A percentile compares a stretch with the other conserved stretches of the same genome.
phyloP scores from a whole-genome alignment of 2,888 invertebrate species.

The Lasioglossum figueresi region DNA sequence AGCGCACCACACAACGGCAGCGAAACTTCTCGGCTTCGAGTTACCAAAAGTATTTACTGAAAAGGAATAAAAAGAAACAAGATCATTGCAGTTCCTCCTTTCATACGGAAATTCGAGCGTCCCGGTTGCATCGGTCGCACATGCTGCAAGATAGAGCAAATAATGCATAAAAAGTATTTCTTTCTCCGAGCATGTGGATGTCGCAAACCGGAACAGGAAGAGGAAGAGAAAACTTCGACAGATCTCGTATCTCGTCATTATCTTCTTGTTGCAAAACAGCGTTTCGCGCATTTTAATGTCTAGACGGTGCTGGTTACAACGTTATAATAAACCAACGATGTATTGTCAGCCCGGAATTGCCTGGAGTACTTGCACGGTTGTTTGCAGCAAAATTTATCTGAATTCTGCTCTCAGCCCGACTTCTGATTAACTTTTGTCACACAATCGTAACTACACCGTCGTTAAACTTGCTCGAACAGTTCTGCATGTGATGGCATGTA shows the following conservation, averaged over 20 bases:
- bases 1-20: background rate
- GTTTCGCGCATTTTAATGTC: slow-evolving; percentile 45
- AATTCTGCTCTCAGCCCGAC: slow-evolving; percentile 42
- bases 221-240: slow-evolving; percentile 23
- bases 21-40: background rate
- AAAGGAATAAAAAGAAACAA: slow-evolving; percentile 15
- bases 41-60: background rate
- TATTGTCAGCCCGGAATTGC: slow-evolving; percentile 49
- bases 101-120: slow-evolving; percentile 30
- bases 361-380: slow-evolving; percentile 41
- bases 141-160: slow-evolving; percentile 14
- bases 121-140: background rate
- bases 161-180: slow-evolving; percentile 7
- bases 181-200: background rate
- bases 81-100: slow-evolving; percentile 18
- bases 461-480: slow-evolving; percentile 24
- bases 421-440: slow-evolving; percentile 52
- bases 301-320: slow-evolving; percentile 43
- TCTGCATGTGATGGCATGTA: background rate
- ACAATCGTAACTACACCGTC: slow-evolving; percentile 43
- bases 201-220: background rate
- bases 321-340: slow-evolving; percentile 59
- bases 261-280: slow-evolving; percentile 40
- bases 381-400: slow-evolving; percentile 38
- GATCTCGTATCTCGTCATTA: slow-evolving; percentile 36